Conservation (phyloP, 2,797 vertebrate species). For the Channa striata region DNA sequence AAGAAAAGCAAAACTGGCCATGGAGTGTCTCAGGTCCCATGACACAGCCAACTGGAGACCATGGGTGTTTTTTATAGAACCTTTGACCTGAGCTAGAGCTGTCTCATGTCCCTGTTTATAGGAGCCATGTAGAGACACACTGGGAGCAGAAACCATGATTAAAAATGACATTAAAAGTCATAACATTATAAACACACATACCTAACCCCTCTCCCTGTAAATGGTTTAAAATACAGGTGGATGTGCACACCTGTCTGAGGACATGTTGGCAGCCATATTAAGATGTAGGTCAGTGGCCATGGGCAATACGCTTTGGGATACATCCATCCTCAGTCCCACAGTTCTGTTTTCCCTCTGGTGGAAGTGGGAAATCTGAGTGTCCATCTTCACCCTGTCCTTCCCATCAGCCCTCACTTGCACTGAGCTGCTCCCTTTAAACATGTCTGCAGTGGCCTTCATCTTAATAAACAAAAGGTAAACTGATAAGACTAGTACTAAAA, state of each 20-base stretch:
- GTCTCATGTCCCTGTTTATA: conserved; percentile 69
- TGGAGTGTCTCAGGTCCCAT: conserved; percentile 81
- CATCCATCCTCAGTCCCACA: conserved; percentile 65
- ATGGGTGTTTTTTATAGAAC: conserved; percentile 62
- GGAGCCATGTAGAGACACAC: conserved; percentile 79
- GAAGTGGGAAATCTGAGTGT: conserved; percentile 72
- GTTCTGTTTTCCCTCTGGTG: conserved; percentile 53
- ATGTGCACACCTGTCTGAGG: conserved; percentile 84
- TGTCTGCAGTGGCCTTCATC: conserved; percentile 76
- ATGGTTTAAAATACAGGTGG: conserved; percentile 1
- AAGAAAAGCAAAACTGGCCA: conserved; percentile 70
- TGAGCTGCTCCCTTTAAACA: conserved; percentile 73
- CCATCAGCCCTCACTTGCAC: conserved; percentile 77
- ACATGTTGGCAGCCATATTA: conserved; percentile 79
- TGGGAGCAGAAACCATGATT: conserved; percentile 44
- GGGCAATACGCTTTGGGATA: conserved; percentile 82
- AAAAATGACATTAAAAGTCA: background rate
- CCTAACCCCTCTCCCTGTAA: no score
- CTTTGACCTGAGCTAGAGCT: conserved; percentile 75
- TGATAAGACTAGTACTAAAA: background rate
- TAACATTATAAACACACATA: background rate
- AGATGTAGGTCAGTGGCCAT: conserved; percentile 68
- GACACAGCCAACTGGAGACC: conserved; percentile 76
- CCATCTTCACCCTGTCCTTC: conserved; percentile 75
- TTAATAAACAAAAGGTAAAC: conserved; percentile 52